Conservation (phyloP, 2,888 invertebrate species). For the Conops quadrifasciatus region DNA sequence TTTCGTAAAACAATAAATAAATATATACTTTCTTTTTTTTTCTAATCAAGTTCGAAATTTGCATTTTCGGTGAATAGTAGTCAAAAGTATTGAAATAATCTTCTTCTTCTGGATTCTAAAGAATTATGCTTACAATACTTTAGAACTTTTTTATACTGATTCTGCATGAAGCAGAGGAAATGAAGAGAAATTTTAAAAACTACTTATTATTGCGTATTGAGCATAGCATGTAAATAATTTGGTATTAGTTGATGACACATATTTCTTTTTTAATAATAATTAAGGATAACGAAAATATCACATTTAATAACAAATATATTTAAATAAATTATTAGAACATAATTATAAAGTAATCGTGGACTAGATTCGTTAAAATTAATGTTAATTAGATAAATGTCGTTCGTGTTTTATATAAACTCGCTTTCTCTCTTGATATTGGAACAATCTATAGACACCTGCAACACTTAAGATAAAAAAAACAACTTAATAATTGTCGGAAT, state of each 20-base stretch:
- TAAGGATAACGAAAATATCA: conserved; percentile 37
- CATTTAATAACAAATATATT: conserved; percentile 25
- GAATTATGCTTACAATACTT: too few species aligned
- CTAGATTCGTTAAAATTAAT: conserved; percentile 33
- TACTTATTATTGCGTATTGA: too few species aligned
- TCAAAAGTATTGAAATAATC: too few species aligned
- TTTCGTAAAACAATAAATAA: too few species aligned
- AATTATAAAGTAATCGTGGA: conserved; percentile 31
- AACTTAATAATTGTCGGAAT: conserved; percentile 10
- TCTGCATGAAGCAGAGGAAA: too few species aligned
- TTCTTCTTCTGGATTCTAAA: too few species aligned
- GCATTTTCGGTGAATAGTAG: too few species aligned
- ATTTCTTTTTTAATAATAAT: conserved; percentile 22
- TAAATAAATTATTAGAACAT: conserved; percentile 29
- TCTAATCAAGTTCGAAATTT: too few species aligned
- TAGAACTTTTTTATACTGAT: too few species aligned
- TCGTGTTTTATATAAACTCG: neutral
- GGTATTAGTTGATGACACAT: conserved; percentile 37
- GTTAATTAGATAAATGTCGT: conserved; percentile 15
- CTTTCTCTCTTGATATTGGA: conserved; percentile 2
- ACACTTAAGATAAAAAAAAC: conserved; percentile 7
- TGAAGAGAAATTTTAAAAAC: too few species aligned
- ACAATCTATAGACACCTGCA: neutral
- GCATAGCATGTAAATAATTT: conserved; percentile 23
- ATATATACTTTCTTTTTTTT: too few species aligned